These are phyloP conservation scores for Clarias platycephalus DNA, from an alignment of 2,797 vertebrate genomes.

Conservation along the genomic window DNA sequence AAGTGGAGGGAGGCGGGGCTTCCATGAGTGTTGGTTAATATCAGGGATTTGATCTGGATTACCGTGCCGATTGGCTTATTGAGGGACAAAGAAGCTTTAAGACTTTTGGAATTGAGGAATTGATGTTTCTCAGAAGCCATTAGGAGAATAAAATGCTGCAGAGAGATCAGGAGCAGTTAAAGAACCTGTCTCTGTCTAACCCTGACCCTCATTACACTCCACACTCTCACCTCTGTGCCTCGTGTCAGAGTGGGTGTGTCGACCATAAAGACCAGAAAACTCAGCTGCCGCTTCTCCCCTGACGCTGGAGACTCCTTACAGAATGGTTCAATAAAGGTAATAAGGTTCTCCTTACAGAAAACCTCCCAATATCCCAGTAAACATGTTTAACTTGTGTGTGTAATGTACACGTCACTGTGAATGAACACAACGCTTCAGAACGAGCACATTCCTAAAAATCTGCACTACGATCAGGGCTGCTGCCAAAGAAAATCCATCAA, in stretches of 20 bases:
- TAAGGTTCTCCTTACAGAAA: not conserved
- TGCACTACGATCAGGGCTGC: not conserved
- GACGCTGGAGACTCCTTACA: not conserved
- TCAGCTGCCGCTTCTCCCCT: not conserved
- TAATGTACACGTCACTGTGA: not conserved
- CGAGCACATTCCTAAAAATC: not conserved
- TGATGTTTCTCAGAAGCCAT: slow-evolving; percentile 73
- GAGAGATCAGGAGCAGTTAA: slow-evolving; percentile 67
- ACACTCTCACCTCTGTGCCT: slow-evolving; percentile 60
- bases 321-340: not conserved
- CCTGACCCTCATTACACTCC: slow-evolving; percentile 50
- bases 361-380: not conserved
- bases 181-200: slow-evolving; percentile 67
- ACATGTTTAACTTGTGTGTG: not conserved
- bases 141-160: slow-evolving; percentile 72
- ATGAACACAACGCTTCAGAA: not conserved
- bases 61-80: not conserved
- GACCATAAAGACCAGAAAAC: not conserved
- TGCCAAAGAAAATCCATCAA: not conserved
- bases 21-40: not conserved
- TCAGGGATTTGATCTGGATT: not conserved
- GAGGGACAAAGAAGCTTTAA: not conserved
- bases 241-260: slow-evolving; percentile 71
- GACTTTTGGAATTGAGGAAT: not conserved
- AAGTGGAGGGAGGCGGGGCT: not conserved